Conservation (phyloP, 2,888 invertebrate species). For the Dorcus hopei region DNA sequence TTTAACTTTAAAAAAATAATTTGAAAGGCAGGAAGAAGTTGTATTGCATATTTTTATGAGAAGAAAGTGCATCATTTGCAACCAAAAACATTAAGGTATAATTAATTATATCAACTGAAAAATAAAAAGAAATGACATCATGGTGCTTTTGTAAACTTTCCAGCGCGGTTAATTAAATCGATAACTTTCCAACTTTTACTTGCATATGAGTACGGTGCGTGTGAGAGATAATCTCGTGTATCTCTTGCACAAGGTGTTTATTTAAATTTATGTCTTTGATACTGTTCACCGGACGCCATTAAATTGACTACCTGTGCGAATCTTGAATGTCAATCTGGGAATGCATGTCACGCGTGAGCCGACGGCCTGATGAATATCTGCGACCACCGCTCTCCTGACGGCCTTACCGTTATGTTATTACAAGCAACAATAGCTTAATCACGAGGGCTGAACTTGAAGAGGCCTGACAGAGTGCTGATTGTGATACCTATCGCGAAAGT, state of each 20-base stretch:
- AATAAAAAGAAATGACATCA: too few relatives aligned
- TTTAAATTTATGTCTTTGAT: conserved; percentile 6
- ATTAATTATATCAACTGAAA: too few relatives aligned
- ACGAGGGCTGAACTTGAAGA: neutral
- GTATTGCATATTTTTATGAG: too few relatives aligned
- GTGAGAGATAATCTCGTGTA: too few relatives aligned
- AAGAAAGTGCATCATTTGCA: too few relatives aligned
- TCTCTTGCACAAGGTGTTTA: neutral
- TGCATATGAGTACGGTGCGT: too few relatives aligned
- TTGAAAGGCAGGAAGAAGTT: too few relatives aligned
- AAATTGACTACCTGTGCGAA: conserved; percentile 28
- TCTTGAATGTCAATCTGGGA: conserved; percentile 29
- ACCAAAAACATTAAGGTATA: too few relatives aligned
- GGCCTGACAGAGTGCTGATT: conserved; percentile 3
- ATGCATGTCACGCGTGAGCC: conserved; percentile 28
- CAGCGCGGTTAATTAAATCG: too few relatives aligned
- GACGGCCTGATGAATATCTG: conserved; percentile 27
- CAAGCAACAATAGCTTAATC: conserved; percentile 31
- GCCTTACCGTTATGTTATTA: conserved; percentile 31
- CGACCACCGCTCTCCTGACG: conserved; percentile 22
- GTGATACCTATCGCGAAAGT: conserved; percentile 1
- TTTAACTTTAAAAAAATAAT: too few relatives aligned
- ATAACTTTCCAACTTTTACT: too few relatives aligned
- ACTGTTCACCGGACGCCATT: conserved; percentile 15
- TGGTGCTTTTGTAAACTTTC: too few relatives aligned